Evolutionary conservation across 2,113 vertebrate genomes (phyloP), one percentile per base, ranked within the genome.

Genomic region (Gambusia affinis): DNA sequence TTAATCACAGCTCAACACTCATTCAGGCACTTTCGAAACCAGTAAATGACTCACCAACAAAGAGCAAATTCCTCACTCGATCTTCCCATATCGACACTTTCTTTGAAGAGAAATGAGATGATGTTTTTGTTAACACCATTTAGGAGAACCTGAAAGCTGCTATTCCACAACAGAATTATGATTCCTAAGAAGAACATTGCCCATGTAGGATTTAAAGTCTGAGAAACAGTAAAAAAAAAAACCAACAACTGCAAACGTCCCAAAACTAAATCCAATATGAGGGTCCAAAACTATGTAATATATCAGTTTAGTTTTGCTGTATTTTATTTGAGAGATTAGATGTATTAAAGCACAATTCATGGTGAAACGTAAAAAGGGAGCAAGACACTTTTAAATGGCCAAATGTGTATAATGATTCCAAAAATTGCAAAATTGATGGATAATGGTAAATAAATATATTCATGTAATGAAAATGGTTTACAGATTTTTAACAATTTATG

Each of bases 1-100:
- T 90, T 92, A 90, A 93, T 89, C 91, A 89, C 91, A 91, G 92
- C 93, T 94, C 93, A 90, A 85, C 89, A 81, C 90, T 93, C 90
- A 68, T 88, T 86, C 93, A 85, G 92, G 80, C 89, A 86, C 85
- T 88, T 88, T 71, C 69, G 54, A 84, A 89, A 90, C 0, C 63
- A 80, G 79, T 81, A 91, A 94, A 92, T 74, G 90, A 89, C 80
- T 37, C 67, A 80, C 85, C 72, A 54, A 31, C 37, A 27, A 54
- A 78, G 37, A 60, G 44, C 51, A 68, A 65, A 27, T 35, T 72
- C 44, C 65, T 65, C 61, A 64, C 63, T 70, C 85, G 66, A 81
- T 80, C 67, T 66, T 70, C 14, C 10, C 22, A 1, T 30, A 35
- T 60, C 39, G 65, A 60, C 37, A 19, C 24, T 76, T 74, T 72